These are phyloP conservation scores for Dufourea novaeangliae DNA, from an alignment of 1,140 invertebrate species.

Conservation along the genomic window DNA sequence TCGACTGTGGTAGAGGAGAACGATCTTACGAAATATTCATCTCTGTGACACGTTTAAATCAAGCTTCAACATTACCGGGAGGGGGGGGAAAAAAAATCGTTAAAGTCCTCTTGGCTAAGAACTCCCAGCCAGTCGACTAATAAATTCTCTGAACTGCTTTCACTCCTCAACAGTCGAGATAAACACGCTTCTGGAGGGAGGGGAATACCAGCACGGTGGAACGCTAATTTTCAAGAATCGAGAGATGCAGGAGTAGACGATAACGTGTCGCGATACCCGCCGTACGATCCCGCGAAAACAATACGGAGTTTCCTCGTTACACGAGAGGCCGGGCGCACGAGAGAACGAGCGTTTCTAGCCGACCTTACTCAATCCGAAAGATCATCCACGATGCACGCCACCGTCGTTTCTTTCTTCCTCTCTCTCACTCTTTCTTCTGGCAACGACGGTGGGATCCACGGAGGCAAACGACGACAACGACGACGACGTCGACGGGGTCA, in stretches of 20 bases:
- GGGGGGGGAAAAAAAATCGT: no score
- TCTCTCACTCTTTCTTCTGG: no score
- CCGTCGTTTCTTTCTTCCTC: background rate
- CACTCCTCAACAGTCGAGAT: slow-evolving; percentile 4
- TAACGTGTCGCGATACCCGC: slow-evolving; percentile 21
- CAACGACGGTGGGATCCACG: slow-evolving; percentile 4
- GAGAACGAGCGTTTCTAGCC: background rate
- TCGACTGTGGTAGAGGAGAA: slow-evolving; percentile 1
- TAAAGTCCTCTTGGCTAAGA: no score
- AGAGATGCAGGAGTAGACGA: background rate
- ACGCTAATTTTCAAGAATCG: slow-evolving; percentile 13
- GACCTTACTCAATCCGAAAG: slow-evolving; percentile 26
- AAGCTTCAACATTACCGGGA: background rate
- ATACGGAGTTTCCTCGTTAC: slow-evolving; percentile 32
- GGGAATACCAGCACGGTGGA: background rate
- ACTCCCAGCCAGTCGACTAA: background rate
- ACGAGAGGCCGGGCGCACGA: background rate
- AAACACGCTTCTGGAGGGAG: background rate
- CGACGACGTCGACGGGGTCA: no score
- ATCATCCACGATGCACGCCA: slow-evolving; percentile 35
- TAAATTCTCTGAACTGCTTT: slow-evolving; percentile 10
- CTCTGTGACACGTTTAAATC: background rate
- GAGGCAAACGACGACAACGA: background rate
- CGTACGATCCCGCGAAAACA: slow-evolving; percentile 16
- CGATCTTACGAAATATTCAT: background rate